phyloP scores from a whole-genome alignment of 2,113 vertebrate species.

The Gnathochromis pfefferi region DNA sequence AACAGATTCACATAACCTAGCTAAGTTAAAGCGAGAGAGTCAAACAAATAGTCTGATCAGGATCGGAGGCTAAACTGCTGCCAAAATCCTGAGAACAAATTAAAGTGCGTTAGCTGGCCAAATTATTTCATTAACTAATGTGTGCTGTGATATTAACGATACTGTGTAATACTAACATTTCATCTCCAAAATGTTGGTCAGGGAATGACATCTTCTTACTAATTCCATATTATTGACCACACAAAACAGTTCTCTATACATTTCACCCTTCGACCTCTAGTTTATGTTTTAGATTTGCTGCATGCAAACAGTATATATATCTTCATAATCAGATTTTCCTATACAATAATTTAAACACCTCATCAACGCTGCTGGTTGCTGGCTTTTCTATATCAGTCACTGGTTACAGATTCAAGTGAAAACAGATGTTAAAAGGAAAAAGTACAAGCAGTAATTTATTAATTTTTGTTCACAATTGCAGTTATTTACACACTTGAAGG shows the following conservation, averaged over 20 bases:
- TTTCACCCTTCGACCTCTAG: not conserved
- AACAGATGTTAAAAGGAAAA: not conserved
- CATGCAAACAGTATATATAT: not conserved
- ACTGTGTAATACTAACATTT: not conserved
- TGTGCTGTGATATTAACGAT: not conserved
- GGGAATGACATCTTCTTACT: not conserved
- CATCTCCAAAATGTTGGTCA: not conserved
- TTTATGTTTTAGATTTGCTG: not conserved
- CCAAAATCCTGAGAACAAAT: not conserved
- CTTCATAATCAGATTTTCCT: not conserved
- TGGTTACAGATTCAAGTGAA: not conserved
- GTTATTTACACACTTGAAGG: not conserved
- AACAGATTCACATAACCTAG: not conserved
- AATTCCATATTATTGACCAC: not conserved
- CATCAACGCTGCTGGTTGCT: rapidly evolving
- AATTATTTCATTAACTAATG: not conserved
- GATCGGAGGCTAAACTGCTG: not conserved
- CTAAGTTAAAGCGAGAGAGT: not conserved
- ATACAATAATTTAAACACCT: not conserved
- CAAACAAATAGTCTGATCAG: not conserved
- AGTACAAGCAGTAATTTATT: not conserved
- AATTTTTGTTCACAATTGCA: not conserved
- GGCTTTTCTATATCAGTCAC: not conserved
- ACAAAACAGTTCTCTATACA: not conserved
- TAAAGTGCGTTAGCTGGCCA: not conserved